phyloP scores from a whole-genome alignment of 2,888 invertebrate species.

The Ernsta delagoae region DNA sequence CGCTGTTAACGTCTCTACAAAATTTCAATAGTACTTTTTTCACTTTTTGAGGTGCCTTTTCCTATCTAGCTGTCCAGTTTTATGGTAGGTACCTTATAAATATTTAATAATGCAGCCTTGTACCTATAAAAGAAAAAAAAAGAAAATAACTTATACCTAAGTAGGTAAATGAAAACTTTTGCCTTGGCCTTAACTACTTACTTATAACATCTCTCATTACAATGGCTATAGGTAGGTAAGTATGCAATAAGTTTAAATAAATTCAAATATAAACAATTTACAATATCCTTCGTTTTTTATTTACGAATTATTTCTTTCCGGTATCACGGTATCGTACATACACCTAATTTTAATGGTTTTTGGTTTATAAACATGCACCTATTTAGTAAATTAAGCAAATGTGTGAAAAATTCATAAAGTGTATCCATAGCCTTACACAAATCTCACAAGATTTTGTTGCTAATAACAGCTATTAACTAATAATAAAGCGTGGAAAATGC shows the following conservation, averaged over 20 bases:
- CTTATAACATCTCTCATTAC: too few species aligned
- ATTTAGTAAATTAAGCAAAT: too few species aligned
- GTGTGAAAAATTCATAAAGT: too few species aligned
- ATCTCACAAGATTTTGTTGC: not conserved
- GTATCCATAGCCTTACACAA: not conserved
- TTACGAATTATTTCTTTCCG: too few species aligned
- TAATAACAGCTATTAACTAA: constrained; percentile 15
- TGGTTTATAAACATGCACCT: too few species aligned
- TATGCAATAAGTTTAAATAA: too few species aligned
- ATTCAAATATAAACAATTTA: too few species aligned
- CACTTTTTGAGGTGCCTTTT: constrained; percentile 53
- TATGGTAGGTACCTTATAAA: constrained; percentile 64
- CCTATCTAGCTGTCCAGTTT: constrained; percentile 59
- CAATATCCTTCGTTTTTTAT: too few species aligned
- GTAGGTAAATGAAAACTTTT: not conserved
- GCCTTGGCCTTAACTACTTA: not conserved
- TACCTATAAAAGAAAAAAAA: constrained; percentile 38
- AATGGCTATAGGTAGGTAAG: too few species aligned
- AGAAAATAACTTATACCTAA: not conserved
- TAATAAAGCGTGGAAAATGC: constrained; percentile 23
- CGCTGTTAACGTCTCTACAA: constrained; percentile 77
- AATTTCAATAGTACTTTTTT: constrained; percentile 60
- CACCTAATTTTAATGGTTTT: too few species aligned
- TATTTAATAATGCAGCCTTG: constrained; percentile 55
- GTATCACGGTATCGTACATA: too few species aligned